Conservation (phyloP, 1,140 invertebrate species). For the Drosophila sulfurigaster region DNA sequence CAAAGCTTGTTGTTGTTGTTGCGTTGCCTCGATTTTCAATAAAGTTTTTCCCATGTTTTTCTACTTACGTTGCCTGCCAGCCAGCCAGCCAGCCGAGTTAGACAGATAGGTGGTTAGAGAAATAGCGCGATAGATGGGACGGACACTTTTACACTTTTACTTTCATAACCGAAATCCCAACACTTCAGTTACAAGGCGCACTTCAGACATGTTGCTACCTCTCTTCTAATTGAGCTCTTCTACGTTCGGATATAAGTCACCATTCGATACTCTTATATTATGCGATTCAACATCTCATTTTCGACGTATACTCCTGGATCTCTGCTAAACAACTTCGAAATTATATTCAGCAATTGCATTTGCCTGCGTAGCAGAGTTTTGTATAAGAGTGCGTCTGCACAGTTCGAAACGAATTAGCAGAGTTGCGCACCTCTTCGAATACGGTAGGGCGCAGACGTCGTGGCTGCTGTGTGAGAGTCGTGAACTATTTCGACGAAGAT, state of each 20-base stretch:
- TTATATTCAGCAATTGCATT: constrained; percentile 56
- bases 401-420: constrained; percentile 50
- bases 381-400: constrained; percentile 64
- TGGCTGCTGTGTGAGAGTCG: constrained; percentile 61
- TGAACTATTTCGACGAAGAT: constrained; percentile 6
- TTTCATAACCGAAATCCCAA: constrained; percentile 72
- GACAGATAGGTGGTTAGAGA: not conserved
- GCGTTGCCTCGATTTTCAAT: constrained; percentile 45
- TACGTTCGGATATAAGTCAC: constrained; percentile 11
- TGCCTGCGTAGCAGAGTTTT: constrained; percentile 21
- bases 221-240: constrained; percentile 9
- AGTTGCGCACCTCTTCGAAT: constrained; percentile 40
- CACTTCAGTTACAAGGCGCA: constrained; percentile 33
- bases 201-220: constrained; percentile 44
- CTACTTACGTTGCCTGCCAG: not conserved
- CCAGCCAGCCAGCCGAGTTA: constrained; percentile 6
- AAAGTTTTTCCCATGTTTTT: constrained; percentile 62
- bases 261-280: not conserved
- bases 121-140: not conserved
- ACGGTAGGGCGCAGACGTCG: constrained; percentile 37
- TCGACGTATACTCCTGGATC: not conserved
- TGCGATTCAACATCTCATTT: constrained; percentile 5
- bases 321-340: constrained; percentile 50
- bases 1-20: constrained; percentile 16
- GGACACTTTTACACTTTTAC: constrained; percentile 59